phyloP scores from a whole-genome alignment of 2,888 invertebrate species.

The Nemapogon koenigi region DNA sequence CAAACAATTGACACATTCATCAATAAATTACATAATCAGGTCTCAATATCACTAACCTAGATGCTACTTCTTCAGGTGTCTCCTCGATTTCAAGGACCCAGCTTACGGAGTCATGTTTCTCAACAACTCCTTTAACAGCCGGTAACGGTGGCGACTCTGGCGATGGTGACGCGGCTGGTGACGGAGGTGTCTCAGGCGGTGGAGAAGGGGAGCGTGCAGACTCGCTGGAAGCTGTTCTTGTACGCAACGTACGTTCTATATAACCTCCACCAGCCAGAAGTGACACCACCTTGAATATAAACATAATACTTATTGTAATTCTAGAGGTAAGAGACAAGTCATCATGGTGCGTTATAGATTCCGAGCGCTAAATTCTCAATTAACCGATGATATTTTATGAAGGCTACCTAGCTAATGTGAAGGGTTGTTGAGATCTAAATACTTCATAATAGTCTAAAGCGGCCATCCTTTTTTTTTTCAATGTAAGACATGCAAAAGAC shows the following conservation, averaged over 20 bases:
- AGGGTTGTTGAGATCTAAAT: too few relatives aligned
- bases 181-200: conserved; percentile 8
- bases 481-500: too few relatives aligned
- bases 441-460: too few relatives aligned
- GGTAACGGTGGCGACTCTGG: conserved; percentile 72
- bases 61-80: conserved; percentile 74
- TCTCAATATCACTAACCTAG: conserved; percentile 34
- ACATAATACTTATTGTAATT: too few relatives aligned
- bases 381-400: too few relatives aligned
- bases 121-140: conserved; percentile 82
- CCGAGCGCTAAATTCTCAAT: too few relatives aligned
- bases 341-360: too few relatives aligned
- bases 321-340: too few relatives aligned
- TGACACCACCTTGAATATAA: conserved; percentile 60
- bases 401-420: too few relatives aligned
- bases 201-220: conserved; percentile 36
- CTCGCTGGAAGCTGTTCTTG: conserved; percentile 48
- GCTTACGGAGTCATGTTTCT: conserved; percentile 86
- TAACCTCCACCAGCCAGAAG: conserved; percentile 49
- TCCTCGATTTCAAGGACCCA: conserved; percentile 85
- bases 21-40: not conserved
- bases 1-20: too few relatives aligned
- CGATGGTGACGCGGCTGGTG: conserved; percentile 37
- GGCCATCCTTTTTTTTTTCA: too few relatives aligned
- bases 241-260: conserved; percentile 42